These are phyloP conservation scores for Laticauda colubrina DNA, from an alignment of 2,113 vertebrate species.

Conservation along the genomic window DNA sequence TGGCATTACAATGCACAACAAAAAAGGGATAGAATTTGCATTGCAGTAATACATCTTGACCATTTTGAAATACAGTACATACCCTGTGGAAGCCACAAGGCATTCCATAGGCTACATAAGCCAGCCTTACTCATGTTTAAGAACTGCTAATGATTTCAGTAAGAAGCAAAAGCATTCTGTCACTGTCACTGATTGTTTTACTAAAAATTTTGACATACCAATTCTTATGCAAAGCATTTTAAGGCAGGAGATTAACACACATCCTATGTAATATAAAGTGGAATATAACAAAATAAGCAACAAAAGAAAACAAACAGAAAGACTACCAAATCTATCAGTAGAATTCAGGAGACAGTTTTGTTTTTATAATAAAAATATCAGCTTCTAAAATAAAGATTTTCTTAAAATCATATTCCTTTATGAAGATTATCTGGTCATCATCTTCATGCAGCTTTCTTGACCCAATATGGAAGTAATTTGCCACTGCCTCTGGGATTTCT, in stretches of 20 bases:
- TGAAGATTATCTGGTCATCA: neutral
- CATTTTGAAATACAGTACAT: neutral
- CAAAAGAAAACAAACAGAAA: neutral
- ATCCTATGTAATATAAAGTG: neutral
- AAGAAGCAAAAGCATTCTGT: neutral
- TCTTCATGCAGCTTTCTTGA: neutral
- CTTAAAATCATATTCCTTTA: neutral
- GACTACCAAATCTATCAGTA: neutral
- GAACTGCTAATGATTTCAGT: neutral
- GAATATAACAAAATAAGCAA: neutral
- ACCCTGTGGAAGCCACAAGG: neutral
- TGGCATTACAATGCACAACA: neutral
- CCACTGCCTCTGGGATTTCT: neutral
- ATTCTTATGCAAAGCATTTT: neutral
- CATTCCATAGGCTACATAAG: neutral
- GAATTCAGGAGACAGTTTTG: neutral
- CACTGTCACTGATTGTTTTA: neutral
- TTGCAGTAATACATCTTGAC: neutral
- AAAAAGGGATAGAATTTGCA: neutral
- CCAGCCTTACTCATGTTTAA: neutral
- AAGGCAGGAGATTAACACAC: neutral
- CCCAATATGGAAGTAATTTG: neutral
- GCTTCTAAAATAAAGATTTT: neutral
- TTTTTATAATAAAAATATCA: neutral
- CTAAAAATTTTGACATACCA: neutral